Conservation (phyloP, 1,140 invertebrate genomes). For the Drosophila repletoides region DNA sequence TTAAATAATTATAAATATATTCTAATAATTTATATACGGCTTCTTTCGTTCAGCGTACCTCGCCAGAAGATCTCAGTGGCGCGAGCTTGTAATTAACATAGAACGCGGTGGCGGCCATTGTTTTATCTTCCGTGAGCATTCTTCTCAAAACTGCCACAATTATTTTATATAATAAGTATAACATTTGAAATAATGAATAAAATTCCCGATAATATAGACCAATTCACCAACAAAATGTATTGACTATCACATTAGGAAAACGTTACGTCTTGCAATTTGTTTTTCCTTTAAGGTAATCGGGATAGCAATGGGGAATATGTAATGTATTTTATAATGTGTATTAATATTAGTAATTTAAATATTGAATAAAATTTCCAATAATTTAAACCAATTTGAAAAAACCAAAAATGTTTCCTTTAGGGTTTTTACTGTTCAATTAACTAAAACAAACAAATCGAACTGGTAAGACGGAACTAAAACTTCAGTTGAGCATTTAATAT, state of each 20-base stretch:
- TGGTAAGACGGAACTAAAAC: too few species aligned
- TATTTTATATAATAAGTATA: conserved; percentile 63
- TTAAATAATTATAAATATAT: background rate
- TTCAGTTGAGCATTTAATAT: background rate
- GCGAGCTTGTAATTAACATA: conserved; percentile 66
- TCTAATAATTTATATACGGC: background rate
- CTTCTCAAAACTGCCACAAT: conserved; percentile 72
- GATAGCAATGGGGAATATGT: too few species aligned
- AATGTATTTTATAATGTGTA: too few species aligned
- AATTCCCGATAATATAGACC: conserved; percentile 68
- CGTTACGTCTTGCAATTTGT: too few species aligned
- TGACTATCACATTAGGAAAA: background rate
- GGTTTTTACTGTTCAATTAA: too few species aligned
- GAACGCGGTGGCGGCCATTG: conserved; percentile 33
- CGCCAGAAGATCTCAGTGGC: conserved; percentile 82
- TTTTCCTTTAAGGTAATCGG: too few species aligned
- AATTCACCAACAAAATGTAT: conserved; percentile 11
- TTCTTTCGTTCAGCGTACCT: conserved; percentile 70
- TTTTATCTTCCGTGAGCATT: conserved; percentile 65
- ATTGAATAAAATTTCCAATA: too few species aligned
- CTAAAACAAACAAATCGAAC: too few species aligned
- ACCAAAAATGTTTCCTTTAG: too few species aligned
- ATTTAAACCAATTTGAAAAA: too few species aligned
- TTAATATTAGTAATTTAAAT: too few species aligned
- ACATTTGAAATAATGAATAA: conserved; percentile 67